These are phyloP conservation scores for Drosophila austrosaltans DNA, from an alignment of 2,888 invertebrate species.

Conservation along the genomic window DNA sequence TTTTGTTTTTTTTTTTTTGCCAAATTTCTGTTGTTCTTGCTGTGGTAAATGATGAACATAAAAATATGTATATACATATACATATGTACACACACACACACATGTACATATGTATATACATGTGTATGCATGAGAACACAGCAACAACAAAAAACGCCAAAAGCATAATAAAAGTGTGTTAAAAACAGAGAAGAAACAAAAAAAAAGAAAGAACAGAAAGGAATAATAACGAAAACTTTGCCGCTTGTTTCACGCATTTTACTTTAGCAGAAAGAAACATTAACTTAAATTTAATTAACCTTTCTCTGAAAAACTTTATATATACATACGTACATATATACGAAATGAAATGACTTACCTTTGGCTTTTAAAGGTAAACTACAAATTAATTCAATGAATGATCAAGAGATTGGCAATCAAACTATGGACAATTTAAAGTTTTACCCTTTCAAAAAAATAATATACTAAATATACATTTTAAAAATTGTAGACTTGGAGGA, in stretches of 20 bases:
- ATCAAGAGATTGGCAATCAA: too few relatives aligned
- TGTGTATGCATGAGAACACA: slow-evolving; percentile 12
- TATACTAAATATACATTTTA: too few relatives aligned
- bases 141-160: slow-evolving; percentile 5
- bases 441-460: too few relatives aligned
- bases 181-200: slow-evolving; percentile 7
- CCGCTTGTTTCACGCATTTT: slow-evolving; percentile 5
- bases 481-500: too few relatives aligned
- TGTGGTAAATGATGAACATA: slow-evolving; percentile 51
- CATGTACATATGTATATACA: slow-evolving; percentile 36
- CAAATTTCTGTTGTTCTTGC: slow-evolving; percentile 39
- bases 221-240: slow-evolving; percentile 21
- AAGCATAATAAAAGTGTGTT: slow-evolving; percentile 17
- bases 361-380: background rate
- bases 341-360: background rate
- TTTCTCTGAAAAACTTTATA: background rate
- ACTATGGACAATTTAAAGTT: too few relatives aligned
- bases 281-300: slow-evolving; percentile 10
- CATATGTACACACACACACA: slow-evolving; percentile 8
- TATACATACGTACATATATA: background rate
- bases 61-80: slow-evolving; percentile 34
- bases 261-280: slow-evolving; percentile 12
- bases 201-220: background rate
- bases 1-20: slow-evolving; percentile 18
- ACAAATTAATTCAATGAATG: background rate